phyloP scores from a whole-genome alignment of 2,888 invertebrate genomes.

The Yponomeuta sedellus region DNA sequence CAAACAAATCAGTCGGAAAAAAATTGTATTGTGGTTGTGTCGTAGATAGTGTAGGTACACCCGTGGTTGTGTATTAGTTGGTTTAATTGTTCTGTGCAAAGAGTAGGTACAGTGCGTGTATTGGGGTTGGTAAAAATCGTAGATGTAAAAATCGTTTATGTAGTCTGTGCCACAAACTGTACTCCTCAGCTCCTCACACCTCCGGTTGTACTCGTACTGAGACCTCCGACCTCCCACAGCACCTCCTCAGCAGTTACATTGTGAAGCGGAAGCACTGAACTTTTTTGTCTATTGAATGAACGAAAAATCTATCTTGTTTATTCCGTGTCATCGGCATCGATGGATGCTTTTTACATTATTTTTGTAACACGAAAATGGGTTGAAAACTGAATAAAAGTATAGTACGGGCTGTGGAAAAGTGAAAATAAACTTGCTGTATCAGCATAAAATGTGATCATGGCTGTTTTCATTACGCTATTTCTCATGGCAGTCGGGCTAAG shows the following conservation, averaged over 20 bases:
- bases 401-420: slow-evolving; percentile 45
- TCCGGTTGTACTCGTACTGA: no score
- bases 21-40: no score
- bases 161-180: no score
- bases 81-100: no score
- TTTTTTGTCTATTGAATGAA: neutral
- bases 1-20: no score
- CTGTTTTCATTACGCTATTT: slow-evolving; percentile 54
- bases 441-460: slow-evolving; percentile 69
- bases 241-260: neutral
- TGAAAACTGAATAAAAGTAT: slow-evolving; percentile 53
- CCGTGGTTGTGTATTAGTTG: no score
- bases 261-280: neutral
- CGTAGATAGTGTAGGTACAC: no score
- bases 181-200: no score
- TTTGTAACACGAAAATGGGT: slow-evolving; percentile 69
- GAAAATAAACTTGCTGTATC: slow-evolving; percentile 28
- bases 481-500: slow-evolving; percentile 68
- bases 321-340: slow-evolving; percentile 71
- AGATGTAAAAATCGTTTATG: no score
- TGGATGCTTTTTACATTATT: slow-evolving; percentile 63
- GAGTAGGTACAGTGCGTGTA: no score
- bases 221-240: no score
- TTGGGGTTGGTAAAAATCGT: no score
- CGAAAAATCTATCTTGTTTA: slow-evolving; percentile 44